A percentile compares a stretch with the other conserved stretches of the same genome.
Evolutionary conservation across 2,888 invertebrate species (phyloP).

Genomic region (Sinhomidia bicolor): DNA sequence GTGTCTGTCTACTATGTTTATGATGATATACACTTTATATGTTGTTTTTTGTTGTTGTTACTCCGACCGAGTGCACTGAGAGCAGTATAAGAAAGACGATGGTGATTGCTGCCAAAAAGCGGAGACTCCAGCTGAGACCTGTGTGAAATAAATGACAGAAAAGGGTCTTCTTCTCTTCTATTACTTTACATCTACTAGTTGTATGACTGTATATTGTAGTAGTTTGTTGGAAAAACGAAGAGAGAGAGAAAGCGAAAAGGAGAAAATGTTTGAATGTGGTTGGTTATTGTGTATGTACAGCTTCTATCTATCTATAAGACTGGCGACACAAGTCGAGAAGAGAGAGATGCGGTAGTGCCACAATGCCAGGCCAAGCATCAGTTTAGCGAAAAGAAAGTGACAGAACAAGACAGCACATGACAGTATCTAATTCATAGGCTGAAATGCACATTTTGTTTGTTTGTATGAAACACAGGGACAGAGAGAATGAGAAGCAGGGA

Average conservation of each 20-base stretch:
- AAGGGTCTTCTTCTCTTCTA: constrained; percentile 46
- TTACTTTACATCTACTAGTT: constrained; percentile 4
- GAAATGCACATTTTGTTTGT: constrained; percentile 62
- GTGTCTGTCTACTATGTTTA: constrained; percentile 57
- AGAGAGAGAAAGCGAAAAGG: constrained; percentile 16
- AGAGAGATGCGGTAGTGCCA: constrained; percentile 34
- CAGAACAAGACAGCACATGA: constrained; percentile 72
- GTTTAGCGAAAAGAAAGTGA: constrained; percentile 62
- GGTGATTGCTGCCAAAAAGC: constrained; percentile 61
- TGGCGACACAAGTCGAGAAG: constrained; percentile 65
- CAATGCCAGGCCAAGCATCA: constrained; percentile 50
- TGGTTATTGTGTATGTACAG: constrained; percentile 57
- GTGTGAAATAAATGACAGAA: constrained; percentile 68
- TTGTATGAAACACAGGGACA: constrained; percentile 13
- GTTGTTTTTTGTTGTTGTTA: constrained; percentile 53
- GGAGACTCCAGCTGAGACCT: constrained; percentile 70
- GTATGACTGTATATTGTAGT: not conserved
- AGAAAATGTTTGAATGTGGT: constrained; percentile 62
- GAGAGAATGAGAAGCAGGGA: not conserved
- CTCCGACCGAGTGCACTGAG: not conserved
- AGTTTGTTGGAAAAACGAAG: no score
- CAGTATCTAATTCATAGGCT: constrained; percentile 67
- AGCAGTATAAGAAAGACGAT: constrained; percentile 21
- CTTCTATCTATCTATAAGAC: not conserved
- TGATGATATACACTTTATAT: constrained; percentile 62